Evolutionary conservation across 2,113 vertebrate genomes (phyloP).

Genomic region (Albula glossodonta): DNA sequence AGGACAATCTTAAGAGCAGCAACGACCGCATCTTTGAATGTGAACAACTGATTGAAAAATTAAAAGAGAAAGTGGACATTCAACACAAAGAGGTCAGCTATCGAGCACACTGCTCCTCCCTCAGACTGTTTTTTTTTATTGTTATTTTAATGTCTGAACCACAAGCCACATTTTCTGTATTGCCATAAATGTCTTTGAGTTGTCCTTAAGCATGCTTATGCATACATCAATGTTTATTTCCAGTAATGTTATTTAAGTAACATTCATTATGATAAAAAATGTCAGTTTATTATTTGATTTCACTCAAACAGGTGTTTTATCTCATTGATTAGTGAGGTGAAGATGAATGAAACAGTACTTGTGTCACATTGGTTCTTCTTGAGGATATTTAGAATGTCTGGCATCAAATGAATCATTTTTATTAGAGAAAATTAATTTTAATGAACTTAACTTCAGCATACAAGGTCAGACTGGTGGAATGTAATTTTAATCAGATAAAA

Average conservation of each 20-base stretch:
- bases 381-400: slow-evolving; percentile 70
- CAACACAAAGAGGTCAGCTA: slow-evolving; percentile 55
- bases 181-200: background rate
- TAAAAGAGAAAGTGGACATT: slow-evolving; percentile 45
- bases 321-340: background rate
- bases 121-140: background rate
- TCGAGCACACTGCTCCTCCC: background rate
- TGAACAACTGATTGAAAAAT: slow-evolving; percentile 38
- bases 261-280: background rate
- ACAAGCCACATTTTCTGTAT: background rate
- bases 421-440: slow-evolving; percentile 79
- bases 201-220: background rate
- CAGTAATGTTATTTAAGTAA: background rate
- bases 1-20: slow-evolving; percentile 50
- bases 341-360: slow-evolving; percentile 34
- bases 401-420: slow-evolving; percentile 79
- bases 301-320: background rate
- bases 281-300: background rate
- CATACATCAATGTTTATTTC: background rate
- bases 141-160: background rate
- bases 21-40: slow-evolving; percentile 48
- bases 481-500: slow-evolving; percentile 81
- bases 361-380: slow-evolving; percentile 61
- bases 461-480: slow-evolving; percentile 79
- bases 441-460: slow-evolving; percentile 73